Base-by-base conservation (phyloP, 2,888 invertebrate genomes). In the Unio delphinus region DNA sequence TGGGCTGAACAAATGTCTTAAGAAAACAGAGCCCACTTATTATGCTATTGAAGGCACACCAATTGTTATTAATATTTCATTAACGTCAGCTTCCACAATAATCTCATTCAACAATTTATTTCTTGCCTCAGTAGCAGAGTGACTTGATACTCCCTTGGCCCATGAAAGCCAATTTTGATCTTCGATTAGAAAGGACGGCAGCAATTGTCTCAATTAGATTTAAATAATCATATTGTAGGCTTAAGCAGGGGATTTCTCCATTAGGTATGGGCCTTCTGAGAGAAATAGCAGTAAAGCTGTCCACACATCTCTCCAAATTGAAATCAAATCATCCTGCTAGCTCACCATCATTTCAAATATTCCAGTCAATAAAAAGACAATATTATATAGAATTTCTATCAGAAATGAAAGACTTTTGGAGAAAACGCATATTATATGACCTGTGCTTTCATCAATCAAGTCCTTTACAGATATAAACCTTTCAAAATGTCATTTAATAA, bases 51-150 rank as follows among this genome's bases (percentile, higher is more conserved):
- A 45, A 63, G 23, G 20, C 55, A 63, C 20, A 63, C 69, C 69
- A 73, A 75, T 70, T 72, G 75, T 81, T 79, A 82, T 82, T 82
- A 82, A 80, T 80, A 81, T 82, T 81, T 81, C 80, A 81, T 82
- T 81, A 81, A 63, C 74, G 77, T 80, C 81, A 79, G 67, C 57
- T 64, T 54, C 63, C 55, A 65, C 69, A 72, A 69, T 79, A 81
- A 82, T 82, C 80, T 78, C 67, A 64, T 71, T 62, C 73, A 75
- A 78, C 75, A 73, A 76, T 74, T 74, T 77, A 74, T 77, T 73
- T 55, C 64, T 58, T 59, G 64, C 55, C 61, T 65, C 58, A 63
- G 61, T 55, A 65, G 28, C 55, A 28, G 61, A 56, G 75, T 68
- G 67, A 79, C 23, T 60, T 59, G 78, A 79, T 81, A 80, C 72